phyloP scores from a whole-genome alignment of 2,888 invertebrate genomes.

The Orchesella flavescens region DNA sequence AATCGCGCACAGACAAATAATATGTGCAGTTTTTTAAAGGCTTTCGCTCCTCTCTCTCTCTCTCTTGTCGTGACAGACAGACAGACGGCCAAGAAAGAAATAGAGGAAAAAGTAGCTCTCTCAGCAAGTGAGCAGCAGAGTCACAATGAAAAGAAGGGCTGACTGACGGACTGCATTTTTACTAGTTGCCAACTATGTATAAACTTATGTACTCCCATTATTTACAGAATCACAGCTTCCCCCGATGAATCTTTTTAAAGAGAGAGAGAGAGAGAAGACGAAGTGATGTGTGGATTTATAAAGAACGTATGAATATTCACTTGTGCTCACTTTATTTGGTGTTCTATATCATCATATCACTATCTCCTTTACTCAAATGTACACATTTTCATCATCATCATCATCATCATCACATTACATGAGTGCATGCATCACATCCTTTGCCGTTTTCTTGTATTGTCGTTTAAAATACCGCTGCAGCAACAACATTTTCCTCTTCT shows the following conservation, averaged over 20 bases:
- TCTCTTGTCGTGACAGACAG: conserved; percentile 45
- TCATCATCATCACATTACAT: background rate
- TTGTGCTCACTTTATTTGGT: background rate
- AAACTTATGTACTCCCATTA: conserved; percentile 42
- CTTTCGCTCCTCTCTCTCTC: conserved; percentile 25
- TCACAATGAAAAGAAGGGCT: conserved; percentile 21
- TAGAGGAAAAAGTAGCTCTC: conserved; percentile 16
- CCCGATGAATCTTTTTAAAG: background rate
- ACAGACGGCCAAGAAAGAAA: conserved; percentile 45
- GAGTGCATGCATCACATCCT: background rate
- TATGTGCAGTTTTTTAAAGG: background rate
- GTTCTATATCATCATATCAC: background rate
- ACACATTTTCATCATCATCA: background rate
- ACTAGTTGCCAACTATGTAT: conserved; percentile 29
- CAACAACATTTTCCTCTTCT: background rate
- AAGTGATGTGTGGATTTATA: background rate
- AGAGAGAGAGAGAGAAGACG: background rate
- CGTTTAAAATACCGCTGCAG: background rate
- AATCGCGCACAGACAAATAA: conserved; percentile 6
- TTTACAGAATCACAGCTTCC: conserved; percentile 46
- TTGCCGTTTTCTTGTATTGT: background rate
- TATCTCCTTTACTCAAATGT: background rate
- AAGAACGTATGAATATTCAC: background rate
- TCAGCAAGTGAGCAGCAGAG: background rate
- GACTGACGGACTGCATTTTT: conserved; percentile 17